Percentiles rank a stretch among this genome's conserved stretches.
phyloP scores from a whole-genome alignment of 1,140 invertebrate genomes.

The Anagrus nilaparvatae region DNA sequence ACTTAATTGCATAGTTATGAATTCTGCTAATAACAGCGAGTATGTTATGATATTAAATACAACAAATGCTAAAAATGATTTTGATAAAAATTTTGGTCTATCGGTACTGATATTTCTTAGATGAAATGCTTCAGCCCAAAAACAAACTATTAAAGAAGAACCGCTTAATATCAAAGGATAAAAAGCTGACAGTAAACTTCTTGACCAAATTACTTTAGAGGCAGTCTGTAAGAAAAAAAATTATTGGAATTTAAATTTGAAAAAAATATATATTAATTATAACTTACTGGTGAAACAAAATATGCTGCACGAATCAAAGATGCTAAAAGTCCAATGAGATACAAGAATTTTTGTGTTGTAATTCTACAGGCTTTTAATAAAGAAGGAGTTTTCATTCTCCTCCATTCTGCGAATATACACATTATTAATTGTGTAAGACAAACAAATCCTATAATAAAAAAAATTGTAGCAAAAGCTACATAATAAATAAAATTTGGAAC shows the following conservation, averaged over 20 bases:
- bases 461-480: slow-evolving; percentile 66
- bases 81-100: slow-evolving; percentile 80
- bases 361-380: slow-evolving; percentile 71
- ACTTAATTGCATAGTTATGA: slow-evolving; percentile 59
- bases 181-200: slow-evolving; percentile 77
- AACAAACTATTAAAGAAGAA: slow-evolving; percentile 84
- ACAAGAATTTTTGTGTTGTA: slow-evolving; percentile 85
- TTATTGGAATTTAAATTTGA: background rate
- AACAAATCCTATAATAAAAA: slow-evolving; percentile 74
- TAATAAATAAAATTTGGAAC: slow-evolving; percentile 56
- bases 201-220: slow-evolving; percentile 71
- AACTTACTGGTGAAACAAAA: slow-evolving; percentile 77
- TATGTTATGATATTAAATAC: slow-evolving; percentile 85
- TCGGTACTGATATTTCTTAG: slow-evolving; percentile 77
- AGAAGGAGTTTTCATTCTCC: slow-evolving; percentile 70
- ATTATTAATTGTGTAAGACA: slow-evolving; percentile 79
- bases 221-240: slow-evolving; percentile 49
- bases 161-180: slow-evolving; percentile 84
- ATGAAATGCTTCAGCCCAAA: slow-evolving; percentile 94
- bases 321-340: slow-evolving; percentile 80
- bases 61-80: slow-evolving; percentile 85
- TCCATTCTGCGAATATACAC: slow-evolving; percentile 73
- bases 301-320: slow-evolving; percentile 77
- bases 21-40: slow-evolving; percentile 72
- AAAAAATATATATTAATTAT: slow-evolving; percentile 1